These are phyloP conservation scores for Phyllotreta cruciferae DNA, from an alignment of 2,888 invertebrate genomes.

Conservation along the genomic window DNA sequence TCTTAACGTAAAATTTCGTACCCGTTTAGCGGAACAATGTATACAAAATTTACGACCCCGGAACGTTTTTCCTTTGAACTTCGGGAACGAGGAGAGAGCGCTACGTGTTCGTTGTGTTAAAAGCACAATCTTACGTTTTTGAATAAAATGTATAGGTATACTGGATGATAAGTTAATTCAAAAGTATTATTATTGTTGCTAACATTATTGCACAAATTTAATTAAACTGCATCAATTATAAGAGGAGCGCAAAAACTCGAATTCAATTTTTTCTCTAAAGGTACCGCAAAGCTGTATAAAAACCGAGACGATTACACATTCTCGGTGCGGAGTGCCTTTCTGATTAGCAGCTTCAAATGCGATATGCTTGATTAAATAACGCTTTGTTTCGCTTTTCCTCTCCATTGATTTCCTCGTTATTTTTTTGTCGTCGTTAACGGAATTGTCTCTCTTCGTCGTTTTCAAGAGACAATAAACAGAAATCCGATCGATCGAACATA, in stretches of 20 bases:
- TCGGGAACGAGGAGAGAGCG: too few relatives aligned
- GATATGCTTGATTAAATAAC: slow-evolving; percentile 25
- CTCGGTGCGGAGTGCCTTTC: slow-evolving; percentile 3
- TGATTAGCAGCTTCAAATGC: slow-evolving; percentile 17
- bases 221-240: too few relatives aligned
- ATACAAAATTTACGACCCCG: background rate
- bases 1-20: slow-evolving; percentile 13
- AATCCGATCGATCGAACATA: background rate
- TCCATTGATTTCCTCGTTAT: slow-evolving; percentile 16
- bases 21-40: slow-evolving; percentile 4
- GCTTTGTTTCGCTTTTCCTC: slow-evolving; percentile 28
- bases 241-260: too few relatives aligned
- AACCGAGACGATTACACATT: slow-evolving; percentile 13
- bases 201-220: too few relatives aligned
- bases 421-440: slow-evolving; percentile 7
- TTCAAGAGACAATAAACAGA: slow-evolving; percentile 2
- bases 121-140: too few relatives aligned
- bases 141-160: too few relatives aligned
- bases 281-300: slow-evolving; percentile 6
- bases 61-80: too few relatives aligned
- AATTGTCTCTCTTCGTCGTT: slow-evolving; percentile 17
- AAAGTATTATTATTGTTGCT: too few relatives aligned
- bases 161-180: too few relatives aligned
- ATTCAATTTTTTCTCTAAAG: background rate
- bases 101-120: too few relatives aligned